Evolutionary conservation across 2,113 vertebrate genomes (phyloP), one percentile per base, ranked within the genome.

Genomic region (Peromyscus californicus): DNA sequence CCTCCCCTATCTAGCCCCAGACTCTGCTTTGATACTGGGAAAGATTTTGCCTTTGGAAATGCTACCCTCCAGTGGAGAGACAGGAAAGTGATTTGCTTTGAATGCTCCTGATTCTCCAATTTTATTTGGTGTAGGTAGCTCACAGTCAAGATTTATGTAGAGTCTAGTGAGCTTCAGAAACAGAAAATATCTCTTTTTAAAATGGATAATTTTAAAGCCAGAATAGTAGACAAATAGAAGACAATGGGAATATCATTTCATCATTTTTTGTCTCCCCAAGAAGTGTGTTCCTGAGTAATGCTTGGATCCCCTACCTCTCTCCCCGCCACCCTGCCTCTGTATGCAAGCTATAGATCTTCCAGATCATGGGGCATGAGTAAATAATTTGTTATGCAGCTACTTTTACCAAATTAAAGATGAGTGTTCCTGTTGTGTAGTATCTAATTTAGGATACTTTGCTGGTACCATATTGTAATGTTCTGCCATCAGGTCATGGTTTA

Each of bases 41-140:
- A 80, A 11, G n/a, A 82, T 57, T 70, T 86, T 94, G 45, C 67
- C 16, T 91, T 97, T 95, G 89, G 93, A 96, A 95, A 97, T 88
- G 65, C 90, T 74, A 36, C 95, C 92, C 89, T 95, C 92, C 39
- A 72, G 95, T 96, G 92, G 89, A 82, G 29, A 95, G 65, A 86
- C 1, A 54, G 21, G 74, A 61, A 94, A 85, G 5, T 82, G 45
- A 54, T 65, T 72, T 80, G 12, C 33, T 86, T 93, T 82, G 42
- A 93, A 0, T 92, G 57, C 7, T 87, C 76, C 69, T 70, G 0
- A n/a, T 67, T 31, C 54, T 85, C 3, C 1, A 48, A 11, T 91
- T 89, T 70, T 36, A n/a, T 26, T 80, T 79, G 59, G 15, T 57
- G 69, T 63, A 12, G 8, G 51, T 51, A 51, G 4, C 3, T 48